Evolutionary conservation across 2,113 vertebrate genomes (phyloP), one percentile per base, ranked within the genome.

Genomic region (Burhinus bistriatus): DNA sequence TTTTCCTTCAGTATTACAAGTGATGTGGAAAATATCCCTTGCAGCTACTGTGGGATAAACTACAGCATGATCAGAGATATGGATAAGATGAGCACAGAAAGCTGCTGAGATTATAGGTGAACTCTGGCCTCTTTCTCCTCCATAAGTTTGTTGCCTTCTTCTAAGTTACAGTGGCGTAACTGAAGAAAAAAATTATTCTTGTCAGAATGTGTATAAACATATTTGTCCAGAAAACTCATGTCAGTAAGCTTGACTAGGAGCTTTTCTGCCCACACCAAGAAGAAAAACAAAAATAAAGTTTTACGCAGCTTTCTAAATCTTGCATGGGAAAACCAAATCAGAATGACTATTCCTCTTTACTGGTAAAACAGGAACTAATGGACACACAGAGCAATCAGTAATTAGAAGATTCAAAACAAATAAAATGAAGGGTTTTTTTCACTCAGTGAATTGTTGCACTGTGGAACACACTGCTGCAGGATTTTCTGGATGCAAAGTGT

Each of bases 21-120:
- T 69, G 72, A 83, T 42, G 72, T 89, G 72, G 64, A 95, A 95
- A 96, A 83, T 66, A 93, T 52, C 32, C 85, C 71, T 92, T 73
- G 47, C 71, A 90, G 76, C 76, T 93, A 81, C 66, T 69, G 54
- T 89, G 68, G 49, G 6, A 58, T 95, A 83, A 95, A 93, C 72
- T 80, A 62, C 72, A 92, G 25, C 20, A 36, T 8, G 38, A 73
- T 78, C 45, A 23, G 68, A 95, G 86, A 78, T 81, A 89, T 12
- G 64, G 76, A 90, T 92, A 86, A 89, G 61, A 81, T 66, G 45
- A 97, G 52, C 92, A 87, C 23, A 82, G 57, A 91, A 76, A 76
- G 7, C 44, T 85, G 57, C 51, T 36, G 58, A 90, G 76, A 52
- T 8, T 83, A 51, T 34, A 70, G n/a, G 45, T 69, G 87, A 82